A percentile compares a stretch with the other conserved stretches of the same genome.
phyloP scores from a whole-genome alignment of 2,113 vertebrate species.

The Ochotona curzoniae region DNA sequence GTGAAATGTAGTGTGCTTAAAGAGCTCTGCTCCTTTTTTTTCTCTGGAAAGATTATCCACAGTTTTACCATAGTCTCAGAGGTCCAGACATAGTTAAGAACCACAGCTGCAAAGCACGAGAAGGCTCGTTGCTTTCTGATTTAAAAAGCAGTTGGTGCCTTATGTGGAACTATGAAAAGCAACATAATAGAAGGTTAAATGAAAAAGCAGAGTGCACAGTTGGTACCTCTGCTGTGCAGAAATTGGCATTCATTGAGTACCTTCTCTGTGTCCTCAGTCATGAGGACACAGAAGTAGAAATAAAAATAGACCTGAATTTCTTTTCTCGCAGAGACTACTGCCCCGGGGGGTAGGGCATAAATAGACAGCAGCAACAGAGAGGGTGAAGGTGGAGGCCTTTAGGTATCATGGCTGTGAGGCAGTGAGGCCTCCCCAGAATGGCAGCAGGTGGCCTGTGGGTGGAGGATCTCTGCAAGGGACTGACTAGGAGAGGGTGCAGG shows the following conservation, averaged over 20 bases:
- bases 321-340: accelerated
- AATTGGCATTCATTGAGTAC: accelerated
- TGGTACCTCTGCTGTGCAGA: not conserved
- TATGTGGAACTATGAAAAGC: not conserved
- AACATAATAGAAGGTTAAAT: not conserved
- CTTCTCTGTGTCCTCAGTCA: accelerated
- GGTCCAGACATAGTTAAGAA: not conserved
- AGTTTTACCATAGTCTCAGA: not conserved
- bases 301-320: not conserved
- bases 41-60: too few relatives aligned
- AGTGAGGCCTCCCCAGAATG: too few relatives aligned
- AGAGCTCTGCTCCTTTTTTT: too few relatives aligned
- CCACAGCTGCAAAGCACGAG: accelerated
- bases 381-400: accelerated
- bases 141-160: not conserved
- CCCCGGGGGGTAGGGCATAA: accelerated
- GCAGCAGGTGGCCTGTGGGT: not conserved
- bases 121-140: not conserved
- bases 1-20: too few relatives aligned
- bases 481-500: not conserved
- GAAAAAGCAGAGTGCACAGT: not conserved
- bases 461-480: too few relatives aligned
- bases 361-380: accelerated
- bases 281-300: not conserved
- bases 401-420: too few relatives aligned